Evolutionary conservation across 2,888 invertebrate species (phyloP), one percentile per base, ranked within the genome.

Genomic region (Phalera bucephala): DNA sequence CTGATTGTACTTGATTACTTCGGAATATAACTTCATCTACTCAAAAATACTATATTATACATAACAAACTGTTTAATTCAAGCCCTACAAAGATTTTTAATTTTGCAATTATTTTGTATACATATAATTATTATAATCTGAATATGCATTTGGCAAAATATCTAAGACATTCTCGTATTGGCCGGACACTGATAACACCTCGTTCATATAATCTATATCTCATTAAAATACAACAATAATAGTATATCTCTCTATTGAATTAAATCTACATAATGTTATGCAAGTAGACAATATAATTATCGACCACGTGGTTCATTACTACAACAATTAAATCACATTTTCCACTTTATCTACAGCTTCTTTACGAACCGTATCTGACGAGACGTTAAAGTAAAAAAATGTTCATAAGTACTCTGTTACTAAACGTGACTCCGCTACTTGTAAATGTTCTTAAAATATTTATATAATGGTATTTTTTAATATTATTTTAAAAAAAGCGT

Each of bases 321-420:
- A 87, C 82, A 88, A 88, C 85, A 87, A 87, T 84, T 72, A 78
- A 83, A 88, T 88, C 88, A 88, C 87, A 88, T 78, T 83, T 73
- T 73, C 52, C 74, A 72, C 79, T 78, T 64, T 65, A 69, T 69
- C 80, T 80, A 80, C 83, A 67, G 66, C 62, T 72, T 65, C 58
- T 36, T 56, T 65, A 69, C 57, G 64, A 73, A 73, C 65, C 69
- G 74, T 67, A 75, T 68, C 68, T 59, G 73, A 72, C 71, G 76
- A 73, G 64, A 67, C 47, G 45, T 64, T 66, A 67, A 60, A 59
- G 45, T 66, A 63, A 62, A 68, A 68, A 69, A 63, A 64, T 61
- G 63, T 64, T 72, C 65, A 74, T 86, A 86, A 83, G 83, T 86
- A 86, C 82, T 80, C 73, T 68, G 77, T 76, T 75, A 71, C 74